Percentiles rank a stretch among this genome's conserved stretches.
These are phyloP conservation scores for Pachyrhynchus sulphureomaculatus DNA, from an alignment of 1,140 invertebrate species.

Conservation along the genomic window DNA sequence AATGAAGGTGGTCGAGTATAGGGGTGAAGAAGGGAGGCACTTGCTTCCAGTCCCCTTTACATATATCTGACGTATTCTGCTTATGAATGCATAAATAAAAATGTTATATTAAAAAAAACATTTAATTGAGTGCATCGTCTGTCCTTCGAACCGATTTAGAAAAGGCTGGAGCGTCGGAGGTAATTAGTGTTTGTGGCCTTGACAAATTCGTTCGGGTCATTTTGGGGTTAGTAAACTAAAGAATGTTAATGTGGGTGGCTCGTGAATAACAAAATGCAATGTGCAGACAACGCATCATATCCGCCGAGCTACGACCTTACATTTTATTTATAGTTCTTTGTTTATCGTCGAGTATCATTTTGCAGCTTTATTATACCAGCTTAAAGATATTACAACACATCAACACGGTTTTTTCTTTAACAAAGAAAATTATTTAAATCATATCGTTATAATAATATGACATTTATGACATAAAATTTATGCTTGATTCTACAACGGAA, in stretches of 20 bases:
- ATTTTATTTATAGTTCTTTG: conserved; percentile 36
- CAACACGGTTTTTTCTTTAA: conserved; percentile 1
- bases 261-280: conserved; percentile 35
- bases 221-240: conserved; percentile 38
- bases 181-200: conserved; percentile 31
- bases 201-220: conserved; percentile 29
- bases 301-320: conserved; percentile 30
- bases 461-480: no score
- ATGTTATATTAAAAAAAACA: background rate
- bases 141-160: conserved; percentile 30
- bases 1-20: no score
- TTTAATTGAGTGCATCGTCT: conserved; percentile 20
- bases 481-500: no score
- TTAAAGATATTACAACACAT: conserved; percentile 14
- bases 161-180: background rate
- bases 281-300: conserved; percentile 36
- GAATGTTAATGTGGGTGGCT: conserved; percentile 37
- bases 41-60: no score
- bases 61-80: no score
- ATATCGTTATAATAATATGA: background rate
- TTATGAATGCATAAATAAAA: no score
- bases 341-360: conserved; percentile 30
- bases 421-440: conserved; percentile 1
- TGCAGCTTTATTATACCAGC: conserved; percentile 17
- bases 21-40: no score